Percentiles rank a stretch among this genome's conserved stretches.
Evolutionary conservation across 2,797 vertebrate genomes (phyloP).

Genomic region (Mormyrops boulengeri): DNA sequence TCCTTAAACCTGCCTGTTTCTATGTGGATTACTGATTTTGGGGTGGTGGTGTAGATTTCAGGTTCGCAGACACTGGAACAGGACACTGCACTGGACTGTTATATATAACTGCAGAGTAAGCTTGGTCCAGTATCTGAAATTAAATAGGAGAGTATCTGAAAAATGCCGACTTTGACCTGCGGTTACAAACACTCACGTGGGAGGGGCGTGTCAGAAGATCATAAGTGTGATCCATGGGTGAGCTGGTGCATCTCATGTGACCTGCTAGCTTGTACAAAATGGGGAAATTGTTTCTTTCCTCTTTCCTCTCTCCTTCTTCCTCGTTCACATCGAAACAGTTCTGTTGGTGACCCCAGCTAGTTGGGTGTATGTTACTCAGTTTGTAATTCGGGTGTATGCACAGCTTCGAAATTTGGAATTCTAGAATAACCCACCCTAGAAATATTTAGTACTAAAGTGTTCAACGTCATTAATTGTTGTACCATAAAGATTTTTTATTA

Average conservation of each 20-base stretch:
- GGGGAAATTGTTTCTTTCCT: neutral
- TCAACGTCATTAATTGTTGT: neutral
- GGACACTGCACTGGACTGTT: neutral
- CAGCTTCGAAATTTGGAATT: neutral
- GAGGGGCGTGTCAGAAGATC: neutral
- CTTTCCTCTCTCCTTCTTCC: neutral
- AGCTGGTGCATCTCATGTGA: neutral
- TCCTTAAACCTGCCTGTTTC: neutral
- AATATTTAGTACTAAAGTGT: neutral
- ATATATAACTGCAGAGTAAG: neutral
- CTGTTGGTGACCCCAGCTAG: neutral
- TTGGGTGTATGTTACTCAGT: neutral
- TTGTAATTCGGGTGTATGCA: neutral
- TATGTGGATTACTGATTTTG: neutral
- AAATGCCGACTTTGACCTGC: neutral
- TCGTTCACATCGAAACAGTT: neutral
- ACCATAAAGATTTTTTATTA: neutral
- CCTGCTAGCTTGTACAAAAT: neutral
- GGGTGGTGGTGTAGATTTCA: neutral
- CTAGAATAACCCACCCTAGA: neutral
- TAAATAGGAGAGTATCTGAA: constrained; percentile 9
- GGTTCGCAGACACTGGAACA: neutral
- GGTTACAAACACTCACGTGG: neutral
- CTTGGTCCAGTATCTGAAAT: neutral
- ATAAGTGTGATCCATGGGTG: neutral